Evolutionary conservation across 2,797 vertebrate species (phyloP).

Genomic region (Buphagus erythrorhynchus): DNA sequence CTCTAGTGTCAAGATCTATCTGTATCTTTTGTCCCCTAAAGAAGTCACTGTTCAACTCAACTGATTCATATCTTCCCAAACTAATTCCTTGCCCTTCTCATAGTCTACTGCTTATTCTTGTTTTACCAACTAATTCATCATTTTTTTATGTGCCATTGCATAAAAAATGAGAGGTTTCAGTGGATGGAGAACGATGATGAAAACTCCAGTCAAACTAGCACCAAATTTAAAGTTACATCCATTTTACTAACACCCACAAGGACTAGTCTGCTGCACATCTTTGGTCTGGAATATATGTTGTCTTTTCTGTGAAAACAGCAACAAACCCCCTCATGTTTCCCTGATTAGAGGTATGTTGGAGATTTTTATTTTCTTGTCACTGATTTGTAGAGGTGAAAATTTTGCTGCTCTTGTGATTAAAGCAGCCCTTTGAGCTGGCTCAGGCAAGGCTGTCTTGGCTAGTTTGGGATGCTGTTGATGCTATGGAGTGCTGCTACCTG

Average conservation of each 20-base stretch:
- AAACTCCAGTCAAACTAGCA: not conserved
- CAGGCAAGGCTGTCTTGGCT: not conserved
- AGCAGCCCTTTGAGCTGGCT: not conserved
- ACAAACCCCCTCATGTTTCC: accelerated
- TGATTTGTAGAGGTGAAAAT: not conserved
- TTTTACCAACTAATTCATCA: not conserved
- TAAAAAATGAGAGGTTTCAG: not conserved
- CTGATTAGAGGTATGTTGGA: not conserved
- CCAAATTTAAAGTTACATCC: not conserved
- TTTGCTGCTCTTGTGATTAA: not conserved
- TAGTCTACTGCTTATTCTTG: not conserved
- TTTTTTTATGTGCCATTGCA: not conserved
- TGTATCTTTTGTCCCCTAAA: not conserved
- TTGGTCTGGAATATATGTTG: not conserved
- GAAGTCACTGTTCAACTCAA: not conserved
- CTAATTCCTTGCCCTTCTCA: not conserved
- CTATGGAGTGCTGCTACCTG: not conserved
- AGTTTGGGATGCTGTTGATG: not conserved
- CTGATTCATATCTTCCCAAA: not conserved
- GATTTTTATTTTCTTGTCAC: not conserved
- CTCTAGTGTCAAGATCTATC: not conserved
- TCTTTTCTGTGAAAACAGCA: not conserved
- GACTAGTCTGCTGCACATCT: not conserved
- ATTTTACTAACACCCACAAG: not conserved
- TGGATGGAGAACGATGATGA: not conserved